These are phyloP conservation scores for Lamproptera curius DNA, from an alignment of 2,888 invertebrate genomes.

Conservation along the genomic window DNA sequence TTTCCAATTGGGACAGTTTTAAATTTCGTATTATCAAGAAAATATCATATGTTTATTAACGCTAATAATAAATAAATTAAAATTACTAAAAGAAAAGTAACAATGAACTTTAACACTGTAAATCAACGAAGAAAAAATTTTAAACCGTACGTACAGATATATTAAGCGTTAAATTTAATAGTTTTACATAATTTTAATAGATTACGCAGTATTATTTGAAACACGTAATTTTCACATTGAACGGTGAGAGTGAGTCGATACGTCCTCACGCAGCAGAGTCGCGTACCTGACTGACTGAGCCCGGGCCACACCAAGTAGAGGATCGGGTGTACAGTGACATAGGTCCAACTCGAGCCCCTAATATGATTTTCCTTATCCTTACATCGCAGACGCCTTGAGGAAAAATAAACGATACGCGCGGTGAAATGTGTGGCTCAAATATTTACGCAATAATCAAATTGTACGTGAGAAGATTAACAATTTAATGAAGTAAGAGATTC, in stretches of 20 bases:
- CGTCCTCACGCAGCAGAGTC: conserved; percentile 7
- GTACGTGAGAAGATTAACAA: too few relatives aligned
- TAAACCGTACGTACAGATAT: not conserved
- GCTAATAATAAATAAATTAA: too few relatives aligned
- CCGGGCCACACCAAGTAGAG: conserved; percentile 3
- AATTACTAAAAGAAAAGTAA: too few relatives aligned
- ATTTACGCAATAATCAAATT: too few relatives aligned
- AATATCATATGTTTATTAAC: too few relatives aligned
- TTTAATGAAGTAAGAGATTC: too few relatives aligned
- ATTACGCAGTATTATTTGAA: not conserved
- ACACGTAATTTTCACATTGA: not conserved
- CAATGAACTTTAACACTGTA: too few relatives aligned
- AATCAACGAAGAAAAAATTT: too few relatives aligned
- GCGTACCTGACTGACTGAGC: conserved; percentile 18
- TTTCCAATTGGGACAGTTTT: too few relatives aligned
- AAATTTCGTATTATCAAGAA: too few relatives aligned
- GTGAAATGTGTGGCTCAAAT: too few relatives aligned
- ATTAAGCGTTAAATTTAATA: not conserved
- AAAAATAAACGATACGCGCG: not conserved
- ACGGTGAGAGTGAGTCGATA: not conserved
- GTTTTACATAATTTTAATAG: not conserved
- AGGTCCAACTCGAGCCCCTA: conserved; percentile 5
- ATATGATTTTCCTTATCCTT: conserved; percentile 13
- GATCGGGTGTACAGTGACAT: conserved; percentile 5
- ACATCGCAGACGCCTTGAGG: not conserved